Percentiles rank a stretch among this genome's conserved stretches.
phyloP scores from a whole-genome alignment of 2,113 vertebrate genomes.

The Tupaia tana region DNA sequence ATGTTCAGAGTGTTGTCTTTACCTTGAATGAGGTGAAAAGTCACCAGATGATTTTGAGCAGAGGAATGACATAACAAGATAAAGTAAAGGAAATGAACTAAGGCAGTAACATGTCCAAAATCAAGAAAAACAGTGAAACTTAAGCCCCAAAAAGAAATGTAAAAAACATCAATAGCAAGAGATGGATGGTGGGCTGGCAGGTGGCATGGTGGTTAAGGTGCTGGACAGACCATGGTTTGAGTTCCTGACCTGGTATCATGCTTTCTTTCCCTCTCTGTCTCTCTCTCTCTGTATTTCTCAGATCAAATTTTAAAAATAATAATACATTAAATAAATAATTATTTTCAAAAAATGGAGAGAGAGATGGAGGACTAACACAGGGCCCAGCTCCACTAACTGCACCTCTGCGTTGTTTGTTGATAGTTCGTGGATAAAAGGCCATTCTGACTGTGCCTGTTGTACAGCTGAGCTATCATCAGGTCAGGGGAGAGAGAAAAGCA shows the following conservation, averaged over 20 bases:
- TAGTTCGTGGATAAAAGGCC: neutral
- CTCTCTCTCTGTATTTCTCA: too few species aligned
- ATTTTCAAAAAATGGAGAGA: too few species aligned
- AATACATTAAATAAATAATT: too few species aligned
- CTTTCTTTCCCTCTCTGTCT: too few species aligned
- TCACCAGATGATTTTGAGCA: neutral
- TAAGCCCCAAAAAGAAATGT: neutral
- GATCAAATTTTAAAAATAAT: too few species aligned
- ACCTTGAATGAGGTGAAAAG: neutral
- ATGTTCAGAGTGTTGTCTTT: neutral
- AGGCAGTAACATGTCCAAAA: neutral
- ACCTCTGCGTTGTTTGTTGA: neutral
- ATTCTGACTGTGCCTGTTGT: neutral
- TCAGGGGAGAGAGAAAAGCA: neutral
- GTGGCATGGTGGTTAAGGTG: too few species aligned
- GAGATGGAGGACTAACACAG: too few species aligned
- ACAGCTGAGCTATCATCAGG: neutral
- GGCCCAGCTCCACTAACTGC: neutral
- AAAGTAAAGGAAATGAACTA: neutral
- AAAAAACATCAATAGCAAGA: neutral
- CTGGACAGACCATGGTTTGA: too few species aligned
- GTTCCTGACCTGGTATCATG: too few species aligned
- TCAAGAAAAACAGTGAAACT: neutral
- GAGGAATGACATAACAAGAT: neutral
- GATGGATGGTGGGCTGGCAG: too few species aligned